Percentiles rank a stretch among this genome's conserved stretches.
These are phyloP conservation scores for Mobula birostris DNA, from an alignment of 2,113 vertebrate genomes.

Conservation along the genomic window DNA sequence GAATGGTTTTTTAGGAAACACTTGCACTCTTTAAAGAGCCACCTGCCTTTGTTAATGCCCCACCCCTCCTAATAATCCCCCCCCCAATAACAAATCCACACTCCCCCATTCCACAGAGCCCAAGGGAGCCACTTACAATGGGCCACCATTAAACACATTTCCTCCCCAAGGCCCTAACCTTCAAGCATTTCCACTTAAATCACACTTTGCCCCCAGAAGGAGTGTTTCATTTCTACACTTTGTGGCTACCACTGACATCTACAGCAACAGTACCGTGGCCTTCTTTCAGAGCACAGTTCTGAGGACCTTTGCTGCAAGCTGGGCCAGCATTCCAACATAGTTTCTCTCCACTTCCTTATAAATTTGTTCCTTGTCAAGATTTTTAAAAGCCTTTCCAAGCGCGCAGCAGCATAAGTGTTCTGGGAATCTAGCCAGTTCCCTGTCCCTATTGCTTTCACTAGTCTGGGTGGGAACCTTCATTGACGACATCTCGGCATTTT, in stretches of 20 bases:
- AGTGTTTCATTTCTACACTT: background rate
- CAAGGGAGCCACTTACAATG: conserved; percentile 15
- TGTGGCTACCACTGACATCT: background rate
- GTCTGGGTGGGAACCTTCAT: conserved; percentile 33
- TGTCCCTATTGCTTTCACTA: background rate
- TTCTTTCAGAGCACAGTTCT: background rate
- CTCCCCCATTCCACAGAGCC: background rate
- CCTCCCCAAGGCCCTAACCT: background rate
- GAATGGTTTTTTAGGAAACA: background rate
- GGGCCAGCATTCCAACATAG: conserved; percentile 30
- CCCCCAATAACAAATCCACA: too few species aligned
- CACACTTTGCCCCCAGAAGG: conserved; percentile 21
- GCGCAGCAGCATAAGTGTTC: background rate
- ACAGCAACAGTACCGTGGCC: background rate
- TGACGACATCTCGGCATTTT: conserved; percentile 28
- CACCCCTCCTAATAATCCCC: background rate
- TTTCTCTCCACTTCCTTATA: conserved; percentile 17
- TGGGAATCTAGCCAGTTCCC: conserved; percentile 17
- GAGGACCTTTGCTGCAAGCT: background rate
- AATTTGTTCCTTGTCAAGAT: conserved; percentile 15
- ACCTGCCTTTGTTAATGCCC: background rate
- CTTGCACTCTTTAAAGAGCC: background rate
- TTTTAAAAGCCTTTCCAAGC: conserved; percentile 22
- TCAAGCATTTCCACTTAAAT: background rate
- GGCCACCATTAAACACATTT: conserved; percentile 2